phyloP scores from a whole-genome alignment of 2,113 vertebrate genomes.

The Salvelinus sp. region DNA sequence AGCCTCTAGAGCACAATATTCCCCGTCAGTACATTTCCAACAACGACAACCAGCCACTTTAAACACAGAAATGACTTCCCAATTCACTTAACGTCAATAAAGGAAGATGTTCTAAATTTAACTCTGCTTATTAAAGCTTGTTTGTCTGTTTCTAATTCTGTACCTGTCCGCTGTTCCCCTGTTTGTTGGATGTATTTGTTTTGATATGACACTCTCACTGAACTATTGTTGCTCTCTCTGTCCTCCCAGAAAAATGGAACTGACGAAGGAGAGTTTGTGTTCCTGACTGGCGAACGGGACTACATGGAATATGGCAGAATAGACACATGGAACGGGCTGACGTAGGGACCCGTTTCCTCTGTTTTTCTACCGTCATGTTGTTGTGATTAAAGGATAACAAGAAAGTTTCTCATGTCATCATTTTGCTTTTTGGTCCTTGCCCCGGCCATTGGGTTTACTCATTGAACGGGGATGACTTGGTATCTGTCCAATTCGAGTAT shows the following conservation, averaged over 20 bases:
- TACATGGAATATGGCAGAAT: slow-evolving; percentile 93
- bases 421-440: neutral
- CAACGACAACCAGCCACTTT: neutral
- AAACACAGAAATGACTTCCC: neutral
- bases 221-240: slow-evolving; percentile 11
- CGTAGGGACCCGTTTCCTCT: slow-evolving; percentile 65
- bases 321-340: slow-evolving; percentile 91
- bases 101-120: neutral
- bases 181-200: neutral
- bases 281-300: slow-evolving; percentile 84
- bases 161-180: neutral
- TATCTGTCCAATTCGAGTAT: neutral
- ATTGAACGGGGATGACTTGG: slow-evolving; percentile 16
- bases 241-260: slow-evolving; percentile 89
- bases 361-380: neutral
- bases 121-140: too few species aligned
- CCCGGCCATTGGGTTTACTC: slow-evolving; percentile 18
- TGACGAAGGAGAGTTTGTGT: slow-evolving; percentile 91
- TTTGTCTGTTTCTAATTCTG: slow-evolving; percentile 5
- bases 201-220: slow-evolving; percentile 14
- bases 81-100: neutral
- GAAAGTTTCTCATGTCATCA: neutral
- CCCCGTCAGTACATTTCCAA: neutral
- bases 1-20: neutral
- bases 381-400: neutral